Base-by-base conservation (phyloP, 2,797 vertebrate genomes). In the Hemitrygon akajei region DNA sequence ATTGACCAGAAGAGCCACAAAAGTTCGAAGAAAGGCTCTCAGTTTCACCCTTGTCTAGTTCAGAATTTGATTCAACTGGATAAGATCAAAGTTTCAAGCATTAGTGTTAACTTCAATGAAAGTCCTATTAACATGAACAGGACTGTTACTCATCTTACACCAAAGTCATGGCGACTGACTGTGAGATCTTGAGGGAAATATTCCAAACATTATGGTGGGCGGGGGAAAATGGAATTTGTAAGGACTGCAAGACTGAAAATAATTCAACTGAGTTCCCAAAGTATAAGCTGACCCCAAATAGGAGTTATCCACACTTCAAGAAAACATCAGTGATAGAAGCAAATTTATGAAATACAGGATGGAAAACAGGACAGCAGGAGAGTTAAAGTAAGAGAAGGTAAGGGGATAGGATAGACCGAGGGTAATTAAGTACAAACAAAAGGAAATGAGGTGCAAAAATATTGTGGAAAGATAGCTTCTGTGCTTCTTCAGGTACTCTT, bases 321-420 rank as follows among this genome's bases (percentile, higher is more conserved):
- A 12, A 30, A n/a, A 60, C 10, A 1, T 18, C 0, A 7, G 80
- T 14, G 27, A 20, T 56, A 56, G 47, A 22, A 27, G 4, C 25
- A 37, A n/a, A 79, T 34, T 37, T 37, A 16, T 14, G n/a, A 79
- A 79, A 18, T 37, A 9, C 3, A 94, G 60, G 94, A 94, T 91
- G 93, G 94, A 30, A 30, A n/a, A 63, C 12, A n/a, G 12, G 27
- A 14, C 60, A 12, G 2, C 0, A 77, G 80, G 14, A 22, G 40
- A 22, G 20, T 47, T 1, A 2, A 73, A 73, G 75, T 27, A 11
- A 77, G 75, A 1, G 7, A 20, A 56, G 80, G 4, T 0, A 2
- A 56, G 7, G 80, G 63, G 47, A 1, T 47, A 47, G 63, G 63
- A 66, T 9, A 14, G 63, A 66, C 0, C 66, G 63, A 66, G 63